A percentile compares a stretch with the other conserved stretches of the same genome.
Conservation (phyloP, 64 coral and sea anemone species). For the Montipora cactus region DNA sequence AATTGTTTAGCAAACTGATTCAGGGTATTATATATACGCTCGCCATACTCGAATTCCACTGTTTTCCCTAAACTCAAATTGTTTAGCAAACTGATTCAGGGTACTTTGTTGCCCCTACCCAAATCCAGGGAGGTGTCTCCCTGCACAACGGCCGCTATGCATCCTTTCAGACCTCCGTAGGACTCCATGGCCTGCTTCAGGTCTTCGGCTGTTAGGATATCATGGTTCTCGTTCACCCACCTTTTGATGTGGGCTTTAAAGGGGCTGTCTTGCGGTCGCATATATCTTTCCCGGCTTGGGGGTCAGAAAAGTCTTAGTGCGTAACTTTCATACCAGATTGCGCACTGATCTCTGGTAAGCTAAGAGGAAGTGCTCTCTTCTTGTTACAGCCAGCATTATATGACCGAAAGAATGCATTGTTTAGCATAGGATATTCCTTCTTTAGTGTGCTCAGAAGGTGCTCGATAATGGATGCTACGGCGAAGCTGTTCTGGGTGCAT, state of each 20-base stretch:
- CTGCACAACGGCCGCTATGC: not conserved
- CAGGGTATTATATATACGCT: not conserved
- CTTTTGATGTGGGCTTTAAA: not conserved
- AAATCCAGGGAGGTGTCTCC: not conserved
- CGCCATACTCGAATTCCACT: not conserved
- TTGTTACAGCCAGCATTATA: constrained; percentile 15
- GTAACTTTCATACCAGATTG: not conserved
- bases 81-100: not conserved
- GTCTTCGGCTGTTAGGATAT: not conserved
- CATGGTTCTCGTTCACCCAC: not conserved
- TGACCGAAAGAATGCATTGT: not conserved
- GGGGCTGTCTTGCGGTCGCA: not conserved
- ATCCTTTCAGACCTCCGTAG: not conserved
- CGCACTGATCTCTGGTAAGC: not conserved
- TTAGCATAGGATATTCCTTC: not conserved
- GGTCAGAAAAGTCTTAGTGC: not conserved
- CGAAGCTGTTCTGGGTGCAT: not conserved
- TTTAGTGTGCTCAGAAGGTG: not conserved
- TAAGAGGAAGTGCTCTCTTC: not conserved
- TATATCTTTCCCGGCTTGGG: not conserved
- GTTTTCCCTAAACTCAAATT: not conserved
- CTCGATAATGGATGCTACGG: not conserved
- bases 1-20: not conserved
- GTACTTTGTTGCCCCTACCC: not conserved
- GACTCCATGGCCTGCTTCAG: not conserved